Percentiles rank a stretch among this genome's conserved stretches.
Evolutionary conservation across 2,888 invertebrate species (phyloP).

Genomic region (Synergus japonicus): DNA sequence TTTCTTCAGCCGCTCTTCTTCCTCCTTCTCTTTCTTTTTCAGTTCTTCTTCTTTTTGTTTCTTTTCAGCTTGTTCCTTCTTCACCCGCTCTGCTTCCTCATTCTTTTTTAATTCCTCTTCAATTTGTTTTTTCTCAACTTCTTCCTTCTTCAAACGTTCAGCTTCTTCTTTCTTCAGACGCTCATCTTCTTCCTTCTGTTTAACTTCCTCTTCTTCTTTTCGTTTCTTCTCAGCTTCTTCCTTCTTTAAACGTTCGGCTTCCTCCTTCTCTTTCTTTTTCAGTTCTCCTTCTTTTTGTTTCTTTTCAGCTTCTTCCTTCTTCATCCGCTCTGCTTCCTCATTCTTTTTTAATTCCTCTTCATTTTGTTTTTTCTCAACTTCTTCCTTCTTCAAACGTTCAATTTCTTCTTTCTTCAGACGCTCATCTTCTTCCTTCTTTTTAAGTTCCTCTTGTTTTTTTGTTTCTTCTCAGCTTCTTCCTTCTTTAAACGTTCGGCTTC

Average conservation of each 20-base stretch:
- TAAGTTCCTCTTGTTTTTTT: not conserved
- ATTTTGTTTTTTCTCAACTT: slow-evolving; percentile 54
- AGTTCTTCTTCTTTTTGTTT: slow-evolving; percentile 52
- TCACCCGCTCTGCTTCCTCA: slow-evolving; percentile 45
- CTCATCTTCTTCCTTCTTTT: slow-evolving; percentile 25
- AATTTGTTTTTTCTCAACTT: no score
- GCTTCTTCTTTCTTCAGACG: slow-evolving; percentile 51
- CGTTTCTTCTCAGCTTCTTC: no score
- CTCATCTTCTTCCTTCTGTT: no score
- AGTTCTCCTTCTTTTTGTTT: slow-evolving; percentile 53
- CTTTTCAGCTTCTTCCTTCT: slow-evolving; percentile 54
- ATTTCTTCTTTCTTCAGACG: slow-evolving; percentile 28
- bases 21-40: no score
- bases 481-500: not conserved
- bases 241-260: slow-evolving; percentile 45
- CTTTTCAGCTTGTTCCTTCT: slow-evolving; percentile 61
- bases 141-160: slow-evolving; percentile 45
- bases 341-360: slow-evolving; percentile 49
- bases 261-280: slow-evolving; percentile 51
- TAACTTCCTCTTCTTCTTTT: slow-evolving; percentile 49
- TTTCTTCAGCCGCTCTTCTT: no score
- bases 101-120: no score
- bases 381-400: slow-evolving; percentile 53
- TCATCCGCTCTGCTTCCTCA: slow-evolving; percentile 42
- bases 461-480: slow-evolving; percentile 44